Evolutionary conservation across 2,797 vertebrate genomes (phyloP).

Genomic region (Sebastes trivittatus): DNA sequence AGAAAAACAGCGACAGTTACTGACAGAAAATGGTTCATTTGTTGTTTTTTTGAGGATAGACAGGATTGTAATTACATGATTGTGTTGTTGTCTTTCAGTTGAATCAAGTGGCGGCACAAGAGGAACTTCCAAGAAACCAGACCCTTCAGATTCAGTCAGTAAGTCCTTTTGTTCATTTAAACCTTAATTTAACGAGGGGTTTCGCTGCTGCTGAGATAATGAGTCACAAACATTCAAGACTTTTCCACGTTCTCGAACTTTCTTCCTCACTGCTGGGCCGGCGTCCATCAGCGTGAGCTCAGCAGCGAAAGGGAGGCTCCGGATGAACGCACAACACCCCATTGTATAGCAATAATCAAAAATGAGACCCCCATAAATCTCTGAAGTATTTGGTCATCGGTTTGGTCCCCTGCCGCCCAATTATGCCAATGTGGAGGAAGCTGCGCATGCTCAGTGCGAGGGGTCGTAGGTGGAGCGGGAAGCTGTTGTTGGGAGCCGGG

Average conservation of each 20-base stretch:
- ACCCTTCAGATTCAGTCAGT: slow-evolving; percentile 72
- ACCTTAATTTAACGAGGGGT: not conserved
- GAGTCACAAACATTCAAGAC: not conserved
- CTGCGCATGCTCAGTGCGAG: slow-evolving; percentile 50
- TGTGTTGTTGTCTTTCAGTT: slow-evolving; percentile 67
- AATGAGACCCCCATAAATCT: slow-evolving; percentile 50
- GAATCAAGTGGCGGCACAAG: slow-evolving; percentile 68
- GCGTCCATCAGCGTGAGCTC: slow-evolving; percentile 44
- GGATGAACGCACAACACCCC: slow-evolving; percentile 33
- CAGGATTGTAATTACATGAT: not conserved
- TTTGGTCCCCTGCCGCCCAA: slow-evolving; percentile 43
- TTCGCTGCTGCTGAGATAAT: not conserved
- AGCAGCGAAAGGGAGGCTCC: slow-evolving; percentile 30
- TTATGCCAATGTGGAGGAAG: slow-evolving; percentile 52
- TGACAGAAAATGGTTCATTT: not conserved
- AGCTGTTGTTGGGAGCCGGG: slow-evolving; percentile 8
- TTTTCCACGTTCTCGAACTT: slow-evolving; percentile 17
- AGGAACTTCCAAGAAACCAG: slow-evolving; percentile 63
- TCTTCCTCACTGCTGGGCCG: slow-evolving; percentile 25
- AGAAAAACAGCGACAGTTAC: not conserved
- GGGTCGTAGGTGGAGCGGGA: slow-evolving; percentile 20
- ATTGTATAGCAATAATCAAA: slow-evolving; percentile 49
- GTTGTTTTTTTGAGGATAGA: not conserved
- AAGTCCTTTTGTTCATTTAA: slow-evolving; percentile 56
- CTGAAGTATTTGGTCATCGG: slow-evolving; percentile 52